These are phyloP conservation scores for Uria aalge DNA, from an alignment of 2,113 vertebrate species.

Conservation along the genomic window DNA sequence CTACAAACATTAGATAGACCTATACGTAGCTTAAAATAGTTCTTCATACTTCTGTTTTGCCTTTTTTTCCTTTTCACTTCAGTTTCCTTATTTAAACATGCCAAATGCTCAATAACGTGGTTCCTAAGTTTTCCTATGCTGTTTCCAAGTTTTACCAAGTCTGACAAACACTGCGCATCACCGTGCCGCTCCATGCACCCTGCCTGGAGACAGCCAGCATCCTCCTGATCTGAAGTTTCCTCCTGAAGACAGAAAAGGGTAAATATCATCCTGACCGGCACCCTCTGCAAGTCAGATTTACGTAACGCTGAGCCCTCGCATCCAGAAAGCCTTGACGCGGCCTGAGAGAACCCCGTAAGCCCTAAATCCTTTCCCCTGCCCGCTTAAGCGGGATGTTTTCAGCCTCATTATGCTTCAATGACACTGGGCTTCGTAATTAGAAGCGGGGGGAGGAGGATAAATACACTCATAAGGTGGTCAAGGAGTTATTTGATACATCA, in stretches of 20 bases:
- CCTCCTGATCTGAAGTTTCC: neutral
- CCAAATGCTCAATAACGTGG: accelerated
- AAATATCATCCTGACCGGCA: neutral
- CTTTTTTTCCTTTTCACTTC: neutral
- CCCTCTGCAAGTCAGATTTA: neutral
- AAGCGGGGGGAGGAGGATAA: neutral
- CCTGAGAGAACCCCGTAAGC: neutral
- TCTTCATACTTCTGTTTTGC: neutral
- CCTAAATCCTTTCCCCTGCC: neutral
- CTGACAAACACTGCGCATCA: neutral
- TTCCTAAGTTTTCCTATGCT: neutral
- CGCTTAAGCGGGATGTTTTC: neutral
- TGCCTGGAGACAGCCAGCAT: neutral
- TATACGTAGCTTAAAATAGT: neutral
- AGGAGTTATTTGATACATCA: neutral
- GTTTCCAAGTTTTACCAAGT: neutral
- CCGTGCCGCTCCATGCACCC: neutral
- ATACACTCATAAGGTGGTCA: neutral
- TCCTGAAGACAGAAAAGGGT: neutral
- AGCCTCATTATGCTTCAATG: neutral
- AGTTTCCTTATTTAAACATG: neutral
- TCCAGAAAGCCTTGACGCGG: neutral
- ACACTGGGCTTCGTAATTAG: neutral
- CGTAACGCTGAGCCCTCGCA: neutral
- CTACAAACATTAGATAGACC: neutral